Evolutionary conservation across 2,797 vertebrate genomes (phyloP).

Genomic region (Avahi laniger): DNA sequence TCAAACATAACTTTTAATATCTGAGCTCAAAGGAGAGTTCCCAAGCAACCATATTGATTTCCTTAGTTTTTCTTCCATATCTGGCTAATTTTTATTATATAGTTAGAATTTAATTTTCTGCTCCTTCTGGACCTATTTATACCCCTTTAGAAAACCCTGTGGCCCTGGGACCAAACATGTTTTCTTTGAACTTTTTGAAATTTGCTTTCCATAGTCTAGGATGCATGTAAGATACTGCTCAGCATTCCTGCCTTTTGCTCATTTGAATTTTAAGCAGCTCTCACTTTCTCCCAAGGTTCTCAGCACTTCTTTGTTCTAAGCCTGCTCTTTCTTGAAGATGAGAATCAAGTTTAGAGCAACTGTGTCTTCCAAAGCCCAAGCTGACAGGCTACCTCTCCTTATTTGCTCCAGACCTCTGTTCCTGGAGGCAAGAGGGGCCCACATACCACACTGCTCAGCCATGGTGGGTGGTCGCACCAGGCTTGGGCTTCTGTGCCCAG

Average conservation of each 20-base stretch:
- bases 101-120: constrained; percentile 50
- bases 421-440: neutral
- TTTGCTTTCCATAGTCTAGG: neutral
- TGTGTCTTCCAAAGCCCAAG: neutral
- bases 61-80: constrained; percentile 29
- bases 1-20: constrained; percentile 35
- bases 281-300: neutral
- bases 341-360: constrained; percentile 5
- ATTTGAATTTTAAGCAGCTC: neutral
- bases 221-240: neutral
- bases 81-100: constrained; percentile 31
- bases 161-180: neutral
- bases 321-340: neutral
- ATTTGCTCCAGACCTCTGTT: neutral
- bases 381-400: neutral
- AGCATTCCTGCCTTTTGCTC: neutral
- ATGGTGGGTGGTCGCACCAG: neutral
- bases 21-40: constrained; percentile 30
- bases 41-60: constrained; percentile 35
- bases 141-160: constrained; percentile 17
- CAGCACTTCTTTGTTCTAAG: neutral
- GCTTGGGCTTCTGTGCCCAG: neutral
- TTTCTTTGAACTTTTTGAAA: constrained; percentile 21
- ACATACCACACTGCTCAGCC: neutral
- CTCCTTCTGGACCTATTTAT: neutral